Conservation (phyloP, 1,140 invertebrate species). For the Melitaea cinxia region DNA sequence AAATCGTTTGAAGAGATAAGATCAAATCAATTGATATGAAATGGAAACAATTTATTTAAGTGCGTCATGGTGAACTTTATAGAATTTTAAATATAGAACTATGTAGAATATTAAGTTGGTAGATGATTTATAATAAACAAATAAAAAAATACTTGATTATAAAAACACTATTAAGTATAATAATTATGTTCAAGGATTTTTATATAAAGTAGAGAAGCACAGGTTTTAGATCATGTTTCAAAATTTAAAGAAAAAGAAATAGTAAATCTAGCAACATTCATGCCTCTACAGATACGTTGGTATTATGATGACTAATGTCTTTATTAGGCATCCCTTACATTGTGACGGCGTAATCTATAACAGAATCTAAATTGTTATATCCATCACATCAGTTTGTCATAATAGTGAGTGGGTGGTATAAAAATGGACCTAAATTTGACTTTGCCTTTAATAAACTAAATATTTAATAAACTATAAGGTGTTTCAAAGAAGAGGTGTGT, state of each 20-base stretch:
- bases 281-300: neutral
- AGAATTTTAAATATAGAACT: no score
- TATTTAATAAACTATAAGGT: neutral
- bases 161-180: no score
- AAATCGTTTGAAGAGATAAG: conserved; percentile 16
- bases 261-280: neutral
- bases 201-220: no score
- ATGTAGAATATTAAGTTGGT: conserved; percentile 16
- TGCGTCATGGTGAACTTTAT: conserved; percentile 14
- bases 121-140: neutral
- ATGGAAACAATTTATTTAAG: conserved; percentile 8
- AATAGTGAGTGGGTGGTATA: neutral
- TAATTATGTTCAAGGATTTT: no score
- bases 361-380: no score
- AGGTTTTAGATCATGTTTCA: neutral
- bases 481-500: neutral
- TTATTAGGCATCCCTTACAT: neutral
- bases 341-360: neutral
- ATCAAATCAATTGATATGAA: conserved; percentile 15
- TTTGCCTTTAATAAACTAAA: neutral
- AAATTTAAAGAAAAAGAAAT: neutral
- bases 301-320: neutral
- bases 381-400: no score
- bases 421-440: neutral
- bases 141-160: neutral